These are phyloP conservation scores for Pheosia tremula DNA, from an alignment of 2,888 invertebrate genomes.

Conservation along the genomic window DNA sequence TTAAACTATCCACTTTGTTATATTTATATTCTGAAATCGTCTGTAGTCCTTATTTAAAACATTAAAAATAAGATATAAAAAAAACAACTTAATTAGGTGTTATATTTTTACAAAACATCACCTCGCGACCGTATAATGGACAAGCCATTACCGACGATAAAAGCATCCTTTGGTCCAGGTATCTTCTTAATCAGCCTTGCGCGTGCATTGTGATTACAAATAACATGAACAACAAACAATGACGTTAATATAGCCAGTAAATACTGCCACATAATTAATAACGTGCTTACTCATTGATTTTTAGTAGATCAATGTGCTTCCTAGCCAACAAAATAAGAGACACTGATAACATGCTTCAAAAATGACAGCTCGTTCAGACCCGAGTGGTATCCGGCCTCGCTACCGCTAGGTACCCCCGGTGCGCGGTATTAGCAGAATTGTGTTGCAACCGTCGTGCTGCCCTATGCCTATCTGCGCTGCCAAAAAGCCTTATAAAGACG, in stretches of 20 bases:
- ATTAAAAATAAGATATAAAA: not conserved
- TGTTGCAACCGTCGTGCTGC: too few species aligned
- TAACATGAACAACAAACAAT: constrained; percentile 20
- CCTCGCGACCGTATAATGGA: constrained; percentile 18
- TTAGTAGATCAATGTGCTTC: too few species aligned
- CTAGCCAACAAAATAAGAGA: not conserved
- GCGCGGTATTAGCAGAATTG: too few species aligned
- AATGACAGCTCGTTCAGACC: too few species aligned
- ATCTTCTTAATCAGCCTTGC: constrained; percentile 42
- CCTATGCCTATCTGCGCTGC: too few species aligned
- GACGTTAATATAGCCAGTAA: constrained; percentile 13
- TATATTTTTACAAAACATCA: not conserved
- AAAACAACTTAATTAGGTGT: not conserved
- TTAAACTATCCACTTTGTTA: too few species aligned
- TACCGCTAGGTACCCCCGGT: too few species aligned
- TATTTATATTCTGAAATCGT: too few species aligned
- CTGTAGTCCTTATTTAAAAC: too few species aligned
- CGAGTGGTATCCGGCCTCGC: too few species aligned
- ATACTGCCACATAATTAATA: constrained; percentile 19
- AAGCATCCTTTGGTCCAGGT: constrained; percentile 43
- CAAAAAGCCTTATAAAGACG: too few species aligned
- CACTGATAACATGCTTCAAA: not conserved
- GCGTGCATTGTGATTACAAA: constrained; percentile 24
- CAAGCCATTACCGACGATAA: constrained; percentile 42
- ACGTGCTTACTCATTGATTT: too few species aligned